Percentiles rank a stretch among this genome's conserved stretches.
phyloP scores from a whole-genome alignment of 1,140 invertebrate species.

The Lepeophtheirus salmonis region DNA sequence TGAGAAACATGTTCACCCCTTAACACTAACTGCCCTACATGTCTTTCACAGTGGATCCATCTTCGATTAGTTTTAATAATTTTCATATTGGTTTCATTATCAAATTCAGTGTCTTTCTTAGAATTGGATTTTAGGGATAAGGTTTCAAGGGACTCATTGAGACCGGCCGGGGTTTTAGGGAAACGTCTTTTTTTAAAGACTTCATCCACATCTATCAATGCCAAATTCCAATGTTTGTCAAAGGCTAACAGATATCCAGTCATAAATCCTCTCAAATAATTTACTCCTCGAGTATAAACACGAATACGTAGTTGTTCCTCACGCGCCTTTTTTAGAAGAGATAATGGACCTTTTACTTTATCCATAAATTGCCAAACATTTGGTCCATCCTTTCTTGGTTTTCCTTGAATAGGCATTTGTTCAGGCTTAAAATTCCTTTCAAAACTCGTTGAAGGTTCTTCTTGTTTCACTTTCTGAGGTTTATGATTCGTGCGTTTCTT shows the following conservation, averaged over 20 bases:
- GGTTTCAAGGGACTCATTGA: no score
- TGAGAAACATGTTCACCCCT: background rate
- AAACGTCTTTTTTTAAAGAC: constrained; percentile 20
- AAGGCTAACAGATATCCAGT: constrained; percentile 31
- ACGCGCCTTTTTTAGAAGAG: background rate
- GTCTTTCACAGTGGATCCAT: background rate
- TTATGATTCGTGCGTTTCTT: background rate
- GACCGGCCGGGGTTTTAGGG: background rate
- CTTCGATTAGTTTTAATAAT: background rate
- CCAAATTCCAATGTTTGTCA: constrained; percentile 35
- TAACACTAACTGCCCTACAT: background rate
- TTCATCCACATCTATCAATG: constrained; percentile 33
- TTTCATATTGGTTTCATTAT: background rate
- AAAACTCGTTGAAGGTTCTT: background rate
- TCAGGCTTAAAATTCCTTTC: background rate
- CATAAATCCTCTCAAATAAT: constrained; percentile 26
- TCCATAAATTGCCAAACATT: background rate
- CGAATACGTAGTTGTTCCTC: constrained; percentile 2
- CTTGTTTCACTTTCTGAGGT: background rate
- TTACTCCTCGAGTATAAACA: constrained; percentile 28
- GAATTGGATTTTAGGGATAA: no score
- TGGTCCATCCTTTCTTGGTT: background rate
- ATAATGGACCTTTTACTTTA: background rate
- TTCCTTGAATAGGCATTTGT: background rate
- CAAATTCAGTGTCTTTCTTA: no score